Percentiles rank a stretch among this genome's conserved stretches.
These are phyloP conservation scores for Erythrocercus mccallii DNA, from an alignment of 2,113 vertebrate genomes.

Conservation along the genomic window DNA sequence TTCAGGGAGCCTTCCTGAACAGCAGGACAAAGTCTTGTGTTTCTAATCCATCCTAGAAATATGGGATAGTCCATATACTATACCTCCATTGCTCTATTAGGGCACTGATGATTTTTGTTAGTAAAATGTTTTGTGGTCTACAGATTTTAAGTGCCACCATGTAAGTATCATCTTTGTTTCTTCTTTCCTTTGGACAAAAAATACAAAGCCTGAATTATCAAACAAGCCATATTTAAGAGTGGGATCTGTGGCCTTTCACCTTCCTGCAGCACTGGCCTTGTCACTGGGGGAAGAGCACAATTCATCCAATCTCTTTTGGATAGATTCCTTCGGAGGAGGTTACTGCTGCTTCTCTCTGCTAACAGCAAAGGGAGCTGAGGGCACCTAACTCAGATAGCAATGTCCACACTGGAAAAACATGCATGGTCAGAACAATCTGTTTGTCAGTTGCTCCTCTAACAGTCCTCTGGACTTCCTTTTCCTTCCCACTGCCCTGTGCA, in stretches of 20 bases:
- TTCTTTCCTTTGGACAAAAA: neutral
- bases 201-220: neutral
- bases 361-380: neutral
- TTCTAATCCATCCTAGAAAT: neutral
- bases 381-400: neutral
- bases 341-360: neutral
- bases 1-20: neutral
- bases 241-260: neutral
- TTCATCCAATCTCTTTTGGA: neutral
- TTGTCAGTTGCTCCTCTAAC: neutral
- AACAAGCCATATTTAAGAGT: neutral
- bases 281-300: neutral
- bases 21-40: neutral
- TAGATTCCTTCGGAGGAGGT: neutral
- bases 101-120: neutral
- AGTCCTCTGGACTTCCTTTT: neutral
- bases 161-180: neutral
- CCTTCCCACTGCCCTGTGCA: neutral
- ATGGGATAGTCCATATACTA: neutral
- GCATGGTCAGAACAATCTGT: neutral
- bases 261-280: neutral
- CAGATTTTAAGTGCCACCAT: neutral
- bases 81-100: neutral
- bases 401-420: neutral
- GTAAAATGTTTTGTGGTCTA: neutral